phyloP scores from a whole-genome alignment of 37 sponge, comb jelly and placozoan genomes.

The Beroe ovata region DNA sequence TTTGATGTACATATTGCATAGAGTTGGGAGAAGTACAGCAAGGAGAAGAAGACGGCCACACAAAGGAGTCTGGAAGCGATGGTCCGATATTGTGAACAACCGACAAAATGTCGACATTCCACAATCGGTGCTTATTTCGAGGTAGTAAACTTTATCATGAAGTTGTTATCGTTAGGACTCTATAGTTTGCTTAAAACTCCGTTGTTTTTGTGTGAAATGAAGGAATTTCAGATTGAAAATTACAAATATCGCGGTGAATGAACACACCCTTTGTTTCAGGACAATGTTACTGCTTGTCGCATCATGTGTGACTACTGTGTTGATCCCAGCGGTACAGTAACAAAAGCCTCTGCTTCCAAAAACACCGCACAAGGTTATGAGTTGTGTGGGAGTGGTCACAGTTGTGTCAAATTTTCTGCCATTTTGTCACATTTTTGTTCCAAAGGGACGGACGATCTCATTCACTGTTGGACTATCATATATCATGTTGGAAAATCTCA shows the following conservation, averaged over 20 bases:
- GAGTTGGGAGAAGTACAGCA: slow-evolving; percentile 1
- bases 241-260: too few species aligned
- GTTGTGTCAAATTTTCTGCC: not conserved
- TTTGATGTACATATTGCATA: not conserved
- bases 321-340: not conserved
- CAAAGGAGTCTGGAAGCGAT: slow-evolving; percentile 1
- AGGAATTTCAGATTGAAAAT: too few species aligned
- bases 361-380: not conserved
- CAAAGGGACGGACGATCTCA: too few species aligned
- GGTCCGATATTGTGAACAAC: not conserved
- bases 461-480: too few species aligned
- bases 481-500: too few species aligned
- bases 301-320: slow-evolving; percentile 14
- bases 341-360: slow-evolving; percentile 1
- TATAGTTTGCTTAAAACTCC: too few species aligned
- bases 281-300: not conserved
- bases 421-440: slow-evolving; percentile 12
- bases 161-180: too few species aligned
- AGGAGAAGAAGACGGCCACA: slow-evolving; percentile 6
- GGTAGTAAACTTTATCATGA: too few species aligned
- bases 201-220: too few species aligned
- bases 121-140: not conserved
- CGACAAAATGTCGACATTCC: not conserved
- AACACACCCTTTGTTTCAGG: not conserved
- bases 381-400: too few species aligned